Conservation (phyloP, 2,113 vertebrate species). For the Prunella fulvescens region DNA sequence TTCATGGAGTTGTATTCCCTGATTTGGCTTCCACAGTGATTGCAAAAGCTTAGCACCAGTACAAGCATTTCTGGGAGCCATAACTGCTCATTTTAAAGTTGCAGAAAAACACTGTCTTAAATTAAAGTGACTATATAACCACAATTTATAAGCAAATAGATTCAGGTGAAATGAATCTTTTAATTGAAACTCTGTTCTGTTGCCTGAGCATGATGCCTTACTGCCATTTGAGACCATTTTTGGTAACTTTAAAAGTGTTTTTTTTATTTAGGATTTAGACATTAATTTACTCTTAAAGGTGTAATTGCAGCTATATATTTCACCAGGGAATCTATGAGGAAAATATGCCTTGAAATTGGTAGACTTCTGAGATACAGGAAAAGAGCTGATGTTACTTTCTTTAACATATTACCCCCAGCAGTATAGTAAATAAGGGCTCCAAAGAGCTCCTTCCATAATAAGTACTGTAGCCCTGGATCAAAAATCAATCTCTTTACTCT, state of each 20-base stretch:
- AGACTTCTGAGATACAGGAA: background rate
- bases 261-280: background rate
- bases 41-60: background rate
- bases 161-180: background rate
- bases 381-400: background rate
- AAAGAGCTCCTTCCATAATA: background rate
- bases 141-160: background rate
- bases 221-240: background rate
- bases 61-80: background rate
- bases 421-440: background rate
- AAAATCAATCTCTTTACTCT: background rate
- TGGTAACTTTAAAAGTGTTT: background rate
- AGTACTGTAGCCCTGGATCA: background rate
- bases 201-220: background rate
- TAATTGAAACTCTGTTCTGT: background rate
- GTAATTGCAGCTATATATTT: background rate
- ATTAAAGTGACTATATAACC: background rate
- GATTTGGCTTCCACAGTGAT: background rate
- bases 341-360: background rate
- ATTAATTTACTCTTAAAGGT: background rate
- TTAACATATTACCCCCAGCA: background rate
- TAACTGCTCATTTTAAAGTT: background rate
- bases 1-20: background rate
- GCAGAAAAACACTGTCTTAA: background rate
- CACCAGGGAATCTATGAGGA: background rate